Evolutionary conservation across 2,888 invertebrate species (phyloP).

Genomic region (Andrena praecox): DNA sequence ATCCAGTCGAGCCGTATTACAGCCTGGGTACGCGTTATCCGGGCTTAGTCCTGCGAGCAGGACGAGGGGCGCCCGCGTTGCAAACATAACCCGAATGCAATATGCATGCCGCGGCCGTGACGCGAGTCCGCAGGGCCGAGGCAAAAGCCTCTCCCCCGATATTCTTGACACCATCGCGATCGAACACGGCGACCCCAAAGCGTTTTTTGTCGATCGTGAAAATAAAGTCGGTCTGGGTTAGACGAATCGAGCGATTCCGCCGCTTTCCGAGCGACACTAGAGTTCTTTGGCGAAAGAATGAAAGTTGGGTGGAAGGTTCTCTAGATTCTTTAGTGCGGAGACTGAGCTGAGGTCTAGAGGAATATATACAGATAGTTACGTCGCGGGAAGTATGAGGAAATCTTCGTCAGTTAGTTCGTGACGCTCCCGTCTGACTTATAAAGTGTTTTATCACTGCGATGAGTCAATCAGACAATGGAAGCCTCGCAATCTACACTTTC

Average conservation of each 20-base stretch:
- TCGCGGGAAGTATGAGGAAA: no score
- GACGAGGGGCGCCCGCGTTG: constrained; percentile 45
- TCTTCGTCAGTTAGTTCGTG: no score
- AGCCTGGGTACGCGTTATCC: constrained; percentile 72
- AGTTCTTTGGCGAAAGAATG: background rate
- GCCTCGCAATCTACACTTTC: background rate
- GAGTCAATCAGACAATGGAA: background rate
- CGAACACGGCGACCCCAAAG: constrained; percentile 44
- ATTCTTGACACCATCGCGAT: constrained; percentile 43
- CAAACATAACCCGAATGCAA: constrained; percentile 71
- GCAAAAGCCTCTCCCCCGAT: constrained; percentile 32
- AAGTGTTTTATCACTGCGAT: background rate
- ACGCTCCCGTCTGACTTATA: background rate
- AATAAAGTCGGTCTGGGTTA: constrained; percentile 36
- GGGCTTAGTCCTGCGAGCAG: constrained; percentile 52
- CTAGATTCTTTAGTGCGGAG: background rate
- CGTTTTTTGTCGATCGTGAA: constrained; percentile 23
- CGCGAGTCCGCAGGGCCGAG: constrained; percentile 31
- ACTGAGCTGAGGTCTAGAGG: no score
- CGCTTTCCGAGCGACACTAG: background rate
- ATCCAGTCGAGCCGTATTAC: constrained; percentile 73
- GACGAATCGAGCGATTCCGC: background rate
- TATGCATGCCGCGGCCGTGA: constrained; percentile 68
- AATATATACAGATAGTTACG: no score
- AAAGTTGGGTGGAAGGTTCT: no score